Base-by-base conservation (phyloP, 2,797 vertebrate species). In the Poeciliopsis paucimaculata region DNA sequence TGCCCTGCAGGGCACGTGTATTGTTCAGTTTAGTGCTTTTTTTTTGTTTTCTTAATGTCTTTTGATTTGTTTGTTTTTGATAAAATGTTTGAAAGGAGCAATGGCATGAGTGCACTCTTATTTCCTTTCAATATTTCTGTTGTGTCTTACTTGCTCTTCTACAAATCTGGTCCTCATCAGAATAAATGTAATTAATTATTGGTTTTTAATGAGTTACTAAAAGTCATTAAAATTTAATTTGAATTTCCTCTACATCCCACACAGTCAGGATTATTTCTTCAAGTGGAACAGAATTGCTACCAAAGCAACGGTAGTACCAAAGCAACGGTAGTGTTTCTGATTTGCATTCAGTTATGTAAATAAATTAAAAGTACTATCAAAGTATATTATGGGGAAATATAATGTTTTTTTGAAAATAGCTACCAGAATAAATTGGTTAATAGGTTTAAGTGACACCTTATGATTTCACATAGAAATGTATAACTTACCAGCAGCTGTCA, bases 61-160 rank as follows among this genome's bases (percentile, higher is more conserved):
- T 15, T 46, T 73, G 15, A 39, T 66, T 68, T 43, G 66, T 70
- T 70, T 68, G 66, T 90, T 91, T 91, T 91, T 83, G 86, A 92
- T 92, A 93, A 94, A 93, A 80, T 15, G 73, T 91, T 91, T 90
- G 73, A 91, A 92, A 91, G 79, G 83, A 87, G 77, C 68, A 55
- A 84, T 80, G 36, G 85, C 89, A 90, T 91, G 78, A 2, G n/a
- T 74, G 82, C 68, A 72, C 74, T 88, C n/a, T 81, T 75, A 86
- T 88, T 90, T 70, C 88, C 81, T 77, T 55, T 79, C 77, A 0
- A 0, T 41, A 5, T 68, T 41, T 5, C 20, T 15, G 18, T 16
- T 36, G 28, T 31, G 60, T 36, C 28, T 20, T 20, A 64, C 26
- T 70, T 70, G 13, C 66, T 43, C 39, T 43, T 41, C 2, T 43